Evolutionary conservation across 2,888 invertebrate genomes (phyloP).

Genomic region (Ennomos quercinarius): DNA sequence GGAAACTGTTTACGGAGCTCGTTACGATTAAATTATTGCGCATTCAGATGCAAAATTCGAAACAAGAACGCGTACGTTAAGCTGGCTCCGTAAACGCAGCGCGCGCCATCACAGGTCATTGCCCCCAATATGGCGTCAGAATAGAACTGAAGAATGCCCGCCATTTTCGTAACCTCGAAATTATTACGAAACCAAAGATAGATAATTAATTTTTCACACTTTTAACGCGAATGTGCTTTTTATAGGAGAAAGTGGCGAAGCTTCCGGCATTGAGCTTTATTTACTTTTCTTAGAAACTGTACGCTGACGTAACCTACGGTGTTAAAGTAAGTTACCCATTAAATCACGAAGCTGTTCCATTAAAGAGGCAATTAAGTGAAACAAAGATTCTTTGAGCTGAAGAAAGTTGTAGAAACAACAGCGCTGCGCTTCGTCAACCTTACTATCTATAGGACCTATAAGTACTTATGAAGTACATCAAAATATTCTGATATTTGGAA

Average conservation of each 20-base stretch:
- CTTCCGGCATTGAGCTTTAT: conserved; percentile 25
- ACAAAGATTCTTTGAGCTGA: too few relatives aligned
- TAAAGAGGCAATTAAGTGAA: too few relatives aligned
- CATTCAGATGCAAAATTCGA: conserved; percentile 57
- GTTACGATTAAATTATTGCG: conserved; percentile 43
- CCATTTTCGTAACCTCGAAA: conserved; percentile 79
- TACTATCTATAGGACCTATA: too few relatives aligned
- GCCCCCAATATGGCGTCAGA: conserved; percentile 80
- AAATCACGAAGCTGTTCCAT: too few relatives aligned
- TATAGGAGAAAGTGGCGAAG: conserved; percentile 37
- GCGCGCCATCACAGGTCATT: conserved; percentile 71
- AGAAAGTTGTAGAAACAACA: too few relatives aligned
- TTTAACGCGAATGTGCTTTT: conserved; percentile 23
- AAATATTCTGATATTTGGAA: too few relatives aligned
- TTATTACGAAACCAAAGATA: conserved; percentile 61
- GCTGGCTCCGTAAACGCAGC: conserved; percentile 55
- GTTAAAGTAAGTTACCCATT: too few relatives aligned
- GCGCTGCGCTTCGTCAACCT: too few relatives aligned
- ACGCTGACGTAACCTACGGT: too few relatives aligned
- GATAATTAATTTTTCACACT: conserved; percentile 37
- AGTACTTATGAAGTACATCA: too few relatives aligned
- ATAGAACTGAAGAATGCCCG: conserved; percentile 82
- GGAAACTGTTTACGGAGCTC: conserved; percentile 39
- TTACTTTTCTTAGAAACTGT: conserved; percentile 20
- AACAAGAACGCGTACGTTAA: conserved; percentile 51